phyloP scores from a whole-genome alignment of 2,888 invertebrate genomes.

The Ormia ochracea region DNA sequence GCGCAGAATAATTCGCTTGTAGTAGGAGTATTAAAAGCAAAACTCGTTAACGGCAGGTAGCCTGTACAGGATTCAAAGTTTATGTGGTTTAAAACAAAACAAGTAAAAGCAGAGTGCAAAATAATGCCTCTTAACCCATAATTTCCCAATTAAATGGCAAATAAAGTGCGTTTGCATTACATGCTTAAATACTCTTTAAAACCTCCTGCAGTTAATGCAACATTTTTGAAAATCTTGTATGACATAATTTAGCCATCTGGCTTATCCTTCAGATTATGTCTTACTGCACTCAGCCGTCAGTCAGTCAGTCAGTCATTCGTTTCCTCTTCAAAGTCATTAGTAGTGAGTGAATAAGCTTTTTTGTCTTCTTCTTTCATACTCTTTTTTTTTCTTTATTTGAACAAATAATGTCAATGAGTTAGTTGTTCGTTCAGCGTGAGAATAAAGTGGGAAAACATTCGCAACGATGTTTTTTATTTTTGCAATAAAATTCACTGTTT shows the following conservation, averaged over 20 bases:
- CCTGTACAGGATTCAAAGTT: neutral
- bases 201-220: conserved; percentile 20
- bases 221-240: neutral
- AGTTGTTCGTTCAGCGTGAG: conserved; percentile 17
- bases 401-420: conserved; percentile 53
- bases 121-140: conserved; percentile 49
- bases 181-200: conserved; percentile 17
- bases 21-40: neutral
- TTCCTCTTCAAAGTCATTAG: conserved; percentile 17
- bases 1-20: neutral
- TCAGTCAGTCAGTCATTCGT: conserved; percentile 15
- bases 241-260: neutral
- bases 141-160: conserved; percentile 57
- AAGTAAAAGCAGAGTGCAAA: conserved; percentile 1
- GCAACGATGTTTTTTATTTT: neutral
- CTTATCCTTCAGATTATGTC: neutral
- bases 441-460: neutral
- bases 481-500: conserved; percentile 17
- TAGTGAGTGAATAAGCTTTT: neutral
- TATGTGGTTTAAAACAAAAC: neutral
- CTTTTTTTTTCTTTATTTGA: neutral
- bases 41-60: neutral
- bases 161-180: conserved; percentile 18
- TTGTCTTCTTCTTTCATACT: neutral
- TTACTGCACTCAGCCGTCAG: neutral